Evolutionary conservation across 2,797 vertebrate species (phyloP).

Genomic region (Limosa lapponica): DNA sequence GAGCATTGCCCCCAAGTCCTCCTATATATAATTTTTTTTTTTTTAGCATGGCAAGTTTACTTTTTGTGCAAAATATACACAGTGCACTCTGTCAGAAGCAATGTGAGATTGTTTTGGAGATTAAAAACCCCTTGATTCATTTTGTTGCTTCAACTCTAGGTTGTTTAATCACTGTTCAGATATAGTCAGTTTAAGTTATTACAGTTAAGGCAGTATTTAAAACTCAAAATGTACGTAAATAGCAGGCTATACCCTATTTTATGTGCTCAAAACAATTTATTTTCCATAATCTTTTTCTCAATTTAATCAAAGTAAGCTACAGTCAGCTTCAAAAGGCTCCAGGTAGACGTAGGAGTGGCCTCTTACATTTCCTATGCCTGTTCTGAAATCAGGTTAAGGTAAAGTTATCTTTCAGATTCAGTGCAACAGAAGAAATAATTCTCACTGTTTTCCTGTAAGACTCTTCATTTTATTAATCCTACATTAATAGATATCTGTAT

Average conservation of each 20-base stretch:
- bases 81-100: neutral
- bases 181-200: neutral
- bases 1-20: no score
- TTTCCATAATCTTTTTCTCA: neutral
- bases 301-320: neutral
- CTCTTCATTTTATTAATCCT: neutral
- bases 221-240: neutral
- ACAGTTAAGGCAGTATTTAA: neutral
- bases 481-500: neutral
- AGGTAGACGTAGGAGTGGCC: neutral
- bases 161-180: neutral
- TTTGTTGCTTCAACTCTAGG: neutral
- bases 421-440: neutral
- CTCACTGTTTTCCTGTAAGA: neutral
- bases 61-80: neutral
- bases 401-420: neutral
- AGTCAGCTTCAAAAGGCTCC: neutral
- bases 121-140: neutral
- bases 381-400: neutral
- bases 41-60: neutral
- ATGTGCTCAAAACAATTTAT: neutral
- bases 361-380: neutral
- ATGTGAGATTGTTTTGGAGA: neutral
- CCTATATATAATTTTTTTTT: neutral
- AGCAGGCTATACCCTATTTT: neutral